phyloP scores from a whole-genome alignment of 2,888 invertebrate species.

The Cosmia pyralina region DNA sequence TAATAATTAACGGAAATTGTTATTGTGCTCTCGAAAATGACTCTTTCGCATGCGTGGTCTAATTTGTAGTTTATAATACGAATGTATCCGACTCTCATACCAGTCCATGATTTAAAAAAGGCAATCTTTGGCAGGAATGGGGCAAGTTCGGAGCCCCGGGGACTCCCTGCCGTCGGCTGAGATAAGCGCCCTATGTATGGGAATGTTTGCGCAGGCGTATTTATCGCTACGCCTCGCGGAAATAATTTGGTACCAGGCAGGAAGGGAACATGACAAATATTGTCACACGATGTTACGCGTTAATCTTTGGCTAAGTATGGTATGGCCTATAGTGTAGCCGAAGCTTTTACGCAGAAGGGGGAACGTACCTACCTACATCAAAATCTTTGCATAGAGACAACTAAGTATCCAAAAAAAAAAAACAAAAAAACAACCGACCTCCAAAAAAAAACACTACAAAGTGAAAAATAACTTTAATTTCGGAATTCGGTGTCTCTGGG shows the following conservation, averaged over 20 bases:
- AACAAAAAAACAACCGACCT: no score
- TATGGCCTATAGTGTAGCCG: conserved; percentile 1
- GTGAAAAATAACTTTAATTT: no score
- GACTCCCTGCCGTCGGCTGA: conserved; percentile 74
- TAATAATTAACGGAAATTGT: conserved; percentile 50
- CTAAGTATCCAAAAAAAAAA: no score
- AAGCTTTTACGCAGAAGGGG: not conserved
- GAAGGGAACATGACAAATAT: conserved; percentile 88
- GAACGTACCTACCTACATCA: not conserved
- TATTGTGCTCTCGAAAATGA: conserved; percentile 39
- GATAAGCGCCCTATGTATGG: conserved; percentile 81
- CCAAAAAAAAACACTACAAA: no score
- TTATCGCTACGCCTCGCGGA: conserved; percentile 84
- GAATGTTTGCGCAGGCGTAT: conserved; percentile 84
- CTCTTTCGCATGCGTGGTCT: conserved; percentile 44
- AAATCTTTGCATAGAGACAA: not conserved
- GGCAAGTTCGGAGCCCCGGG: conserved; percentile 66
- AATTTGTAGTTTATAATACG: conserved; percentile 49
- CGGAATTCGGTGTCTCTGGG: no score
- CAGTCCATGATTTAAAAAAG: conserved; percentile 28
- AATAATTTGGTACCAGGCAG: conserved; percentile 85
- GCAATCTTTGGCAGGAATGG: conserved; percentile 55
- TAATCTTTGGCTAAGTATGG: not conserved
- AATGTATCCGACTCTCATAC: conserved; percentile 42
- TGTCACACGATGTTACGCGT: conserved; percentile 72